phyloP scores from a whole-genome alignment of 2,888 invertebrate species.

The Agrenia bidenticulata region DNA sequence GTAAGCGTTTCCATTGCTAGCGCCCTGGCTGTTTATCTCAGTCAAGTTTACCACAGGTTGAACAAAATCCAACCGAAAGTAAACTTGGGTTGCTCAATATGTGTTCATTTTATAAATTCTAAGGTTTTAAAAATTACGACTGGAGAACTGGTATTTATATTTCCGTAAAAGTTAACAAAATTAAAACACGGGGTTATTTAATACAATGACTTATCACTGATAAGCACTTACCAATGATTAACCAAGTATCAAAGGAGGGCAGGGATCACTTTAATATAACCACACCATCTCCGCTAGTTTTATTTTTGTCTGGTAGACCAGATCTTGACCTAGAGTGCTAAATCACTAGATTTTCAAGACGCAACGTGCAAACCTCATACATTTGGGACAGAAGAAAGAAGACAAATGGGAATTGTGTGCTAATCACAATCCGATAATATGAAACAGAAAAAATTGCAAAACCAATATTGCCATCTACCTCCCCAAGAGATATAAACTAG shows the following conservation, averaged over 20 bases:
- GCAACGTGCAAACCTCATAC: no score
- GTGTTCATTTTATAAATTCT: conserved; percentile 52
- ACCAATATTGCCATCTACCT: no score
- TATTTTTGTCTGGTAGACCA: background rate
- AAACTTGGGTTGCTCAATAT: conserved; percentile 53
- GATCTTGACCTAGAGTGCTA: background rate
- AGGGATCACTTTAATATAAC: conserved; percentile 12
- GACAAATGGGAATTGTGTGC: no score
- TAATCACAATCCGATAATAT: no score
- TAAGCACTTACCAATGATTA: background rate
- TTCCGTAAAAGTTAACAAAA: conserved; percentile 23
- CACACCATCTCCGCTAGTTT: conserved; percentile 12
- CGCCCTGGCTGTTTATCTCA: no score
- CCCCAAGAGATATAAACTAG: no score
- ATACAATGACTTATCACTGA: background rate
- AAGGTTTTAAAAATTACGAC: background rate
- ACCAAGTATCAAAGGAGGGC: background rate
- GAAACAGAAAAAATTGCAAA: no score
- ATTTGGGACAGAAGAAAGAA: no score
- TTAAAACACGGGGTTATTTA: conserved; percentile 21
- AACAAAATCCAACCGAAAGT: background rate
- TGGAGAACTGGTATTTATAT: background rate
- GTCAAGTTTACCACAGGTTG: conserved; percentile 12
- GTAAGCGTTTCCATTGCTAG: no score
- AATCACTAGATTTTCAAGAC: no score